Percentiles rank a stretch among this genome's conserved stretches.
phyloP scores from a whole-genome alignment of 2,888 invertebrate species.

The Mermis nigrescens region DNA sequence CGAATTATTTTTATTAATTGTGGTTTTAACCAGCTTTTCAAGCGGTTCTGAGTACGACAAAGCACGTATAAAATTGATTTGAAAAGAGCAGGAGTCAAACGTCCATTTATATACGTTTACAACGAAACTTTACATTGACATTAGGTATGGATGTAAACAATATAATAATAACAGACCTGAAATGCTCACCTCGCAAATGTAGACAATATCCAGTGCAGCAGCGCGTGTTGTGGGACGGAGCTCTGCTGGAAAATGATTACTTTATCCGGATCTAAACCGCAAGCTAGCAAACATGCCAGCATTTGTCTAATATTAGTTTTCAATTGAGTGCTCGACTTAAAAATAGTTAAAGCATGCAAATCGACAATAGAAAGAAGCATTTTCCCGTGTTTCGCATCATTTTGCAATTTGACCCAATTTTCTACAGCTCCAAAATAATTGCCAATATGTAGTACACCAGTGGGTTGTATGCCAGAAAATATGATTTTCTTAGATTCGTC shows the following conservation, averaged over 20 bases:
- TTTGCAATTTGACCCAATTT: slow-evolving; percentile 64
- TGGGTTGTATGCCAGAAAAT: slow-evolving; percentile 84
- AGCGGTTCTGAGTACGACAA: too few species aligned
- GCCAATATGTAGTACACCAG: slow-evolving; percentile 76
- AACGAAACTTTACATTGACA: too few species aligned
- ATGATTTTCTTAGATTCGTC: not conserved
- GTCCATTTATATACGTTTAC: too few species aligned
- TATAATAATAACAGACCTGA: too few species aligned
- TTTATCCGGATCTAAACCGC: slow-evolving; percentile 64
- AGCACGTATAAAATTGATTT: too few species aligned
- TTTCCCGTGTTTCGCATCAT: slow-evolving; percentile 30
- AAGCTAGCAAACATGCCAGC: slow-evolving; percentile 65
- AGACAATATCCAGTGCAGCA: slow-evolving; percentile 67
- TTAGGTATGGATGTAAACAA: too few species aligned
- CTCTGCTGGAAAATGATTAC: slow-evolving; percentile 57
- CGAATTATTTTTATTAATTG: too few species aligned
- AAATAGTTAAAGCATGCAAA: slow-evolving; percentile 24
- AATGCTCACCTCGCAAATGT: too few species aligned
- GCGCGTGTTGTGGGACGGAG: slow-evolving; percentile 56
- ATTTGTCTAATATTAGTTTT: slow-evolving; percentile 49
- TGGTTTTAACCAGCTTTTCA: too few species aligned
- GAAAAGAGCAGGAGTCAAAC: too few species aligned
- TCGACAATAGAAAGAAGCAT: slow-evolving; percentile 20
- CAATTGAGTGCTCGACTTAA: slow-evolving; percentile 14
- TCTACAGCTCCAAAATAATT: slow-evolving; percentile 85